Conservation (phyloP, 1,140 invertebrate species). For the Triops longicaudatus region DNA sequence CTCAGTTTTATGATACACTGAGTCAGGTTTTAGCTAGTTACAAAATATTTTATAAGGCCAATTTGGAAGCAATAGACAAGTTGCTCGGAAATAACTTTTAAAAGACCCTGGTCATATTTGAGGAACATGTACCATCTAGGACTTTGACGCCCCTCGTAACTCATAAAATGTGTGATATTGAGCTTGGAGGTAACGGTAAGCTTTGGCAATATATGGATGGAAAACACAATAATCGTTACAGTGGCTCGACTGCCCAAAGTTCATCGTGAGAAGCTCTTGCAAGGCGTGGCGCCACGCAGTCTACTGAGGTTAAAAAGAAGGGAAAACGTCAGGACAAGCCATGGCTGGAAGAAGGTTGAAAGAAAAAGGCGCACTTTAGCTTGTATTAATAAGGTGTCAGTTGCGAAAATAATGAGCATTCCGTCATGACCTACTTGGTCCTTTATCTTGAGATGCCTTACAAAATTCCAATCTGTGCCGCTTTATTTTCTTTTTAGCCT, state of each 20-base stretch:
- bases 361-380: no score
- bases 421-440: no score
- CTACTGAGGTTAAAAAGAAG: background rate
- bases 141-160: background rate
- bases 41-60: background rate
- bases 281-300: slow-evolving; percentile 5
- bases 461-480: no score
- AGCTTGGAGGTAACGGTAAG: background rate
- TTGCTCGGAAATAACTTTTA: background rate
- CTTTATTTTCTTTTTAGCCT: no score
- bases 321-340: background rate
- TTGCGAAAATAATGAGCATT: no score
- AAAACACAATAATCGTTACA: background rate
- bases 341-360: no score
- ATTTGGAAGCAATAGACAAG: background rate
- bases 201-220: background rate
- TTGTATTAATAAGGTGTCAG: no score
- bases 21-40: background rate
- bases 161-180: background rate
- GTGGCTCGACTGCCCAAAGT: background rate
- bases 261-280: background rate
- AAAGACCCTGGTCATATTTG: background rate
- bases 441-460: no score
- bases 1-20: background rate
- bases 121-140: background rate